Conservation (phyloP, 2,888 invertebrate genomes). For the Argyresthia goedartella region DNA sequence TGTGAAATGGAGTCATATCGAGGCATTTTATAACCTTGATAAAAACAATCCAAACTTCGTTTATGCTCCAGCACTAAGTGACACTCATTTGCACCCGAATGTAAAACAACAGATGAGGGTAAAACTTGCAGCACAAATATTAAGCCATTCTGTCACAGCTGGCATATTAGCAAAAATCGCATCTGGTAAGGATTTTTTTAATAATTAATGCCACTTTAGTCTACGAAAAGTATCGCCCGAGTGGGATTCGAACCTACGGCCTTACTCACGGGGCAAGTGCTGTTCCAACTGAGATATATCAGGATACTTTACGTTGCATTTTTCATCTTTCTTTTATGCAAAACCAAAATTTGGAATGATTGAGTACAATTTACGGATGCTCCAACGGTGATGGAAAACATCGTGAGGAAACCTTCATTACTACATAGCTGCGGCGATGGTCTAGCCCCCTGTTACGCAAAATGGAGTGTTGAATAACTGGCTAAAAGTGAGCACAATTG, state of each 20-base stretch:
- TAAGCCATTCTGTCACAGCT: slow-evolving; percentile 1
- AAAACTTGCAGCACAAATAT: slow-evolving; percentile 7
- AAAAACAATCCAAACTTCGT: slow-evolving; percentile 7
- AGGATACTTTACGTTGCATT: not conserved
- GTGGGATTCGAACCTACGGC: not conserved
- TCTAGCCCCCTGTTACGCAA: no score
- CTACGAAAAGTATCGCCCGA: not conserved
- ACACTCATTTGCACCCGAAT: slow-evolving; percentile 7
- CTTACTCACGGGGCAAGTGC: not conserved
- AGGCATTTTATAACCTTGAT: slow-evolving; percentile 7
- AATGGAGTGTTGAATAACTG: no score
- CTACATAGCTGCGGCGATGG: no score
- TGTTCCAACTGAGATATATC: not conserved
- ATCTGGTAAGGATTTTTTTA: not conserved
- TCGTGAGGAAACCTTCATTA: no score
- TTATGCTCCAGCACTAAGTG: slow-evolving; percentile 5
- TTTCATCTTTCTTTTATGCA: not conserved
- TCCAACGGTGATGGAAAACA: not conserved
- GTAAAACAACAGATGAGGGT: slow-evolving; percentile 9
- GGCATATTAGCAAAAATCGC: not conserved
- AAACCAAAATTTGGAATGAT: not conserved
- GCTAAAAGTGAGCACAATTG: no score
- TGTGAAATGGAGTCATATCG: slow-evolving; percentile 5
- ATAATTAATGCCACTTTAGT: not conserved
- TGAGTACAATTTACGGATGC: not conserved